Evolutionary conservation across 2,797 vertebrate species (phyloP).

Genomic region (Gadopsis marmoratus): DNA sequence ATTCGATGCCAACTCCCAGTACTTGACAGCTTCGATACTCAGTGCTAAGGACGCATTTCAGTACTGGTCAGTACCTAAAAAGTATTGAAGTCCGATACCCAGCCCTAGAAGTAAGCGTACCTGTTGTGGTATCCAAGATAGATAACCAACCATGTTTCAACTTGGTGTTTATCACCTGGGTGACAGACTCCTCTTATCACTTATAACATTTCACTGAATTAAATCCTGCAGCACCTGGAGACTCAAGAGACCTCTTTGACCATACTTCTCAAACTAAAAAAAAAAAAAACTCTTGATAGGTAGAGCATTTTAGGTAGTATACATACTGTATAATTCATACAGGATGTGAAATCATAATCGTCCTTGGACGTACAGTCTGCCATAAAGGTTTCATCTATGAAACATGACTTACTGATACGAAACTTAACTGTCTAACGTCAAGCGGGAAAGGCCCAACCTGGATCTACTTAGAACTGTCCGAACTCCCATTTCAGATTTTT

Average conservation of each 20-base stretch:
- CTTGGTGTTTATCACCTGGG: conserved; percentile 7
- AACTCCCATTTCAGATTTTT: background rate
- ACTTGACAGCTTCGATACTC: background rate
- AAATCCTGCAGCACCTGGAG: conserved; percentile 2
- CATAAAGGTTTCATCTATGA: background rate
- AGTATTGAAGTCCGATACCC: background rate
- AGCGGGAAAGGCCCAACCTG: background rate
- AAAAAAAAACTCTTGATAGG: background rate
- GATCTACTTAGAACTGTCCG: background rate
- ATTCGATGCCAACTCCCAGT: background rate
- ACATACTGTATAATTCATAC: background rate
- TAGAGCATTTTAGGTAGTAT: conserved; percentile 8
- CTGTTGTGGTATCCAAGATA: background rate
- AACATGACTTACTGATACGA: background rate
- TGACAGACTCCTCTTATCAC: background rate
- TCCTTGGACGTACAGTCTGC: background rate
- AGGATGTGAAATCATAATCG: background rate
- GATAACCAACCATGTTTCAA: background rate
- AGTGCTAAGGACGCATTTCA: background rate
- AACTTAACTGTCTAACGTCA: background rate
- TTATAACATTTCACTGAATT: conserved; percentile 13
- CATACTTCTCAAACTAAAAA: background rate
- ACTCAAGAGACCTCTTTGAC: conserved; percentile 1
- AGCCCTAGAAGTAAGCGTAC: conserved; percentile 11
- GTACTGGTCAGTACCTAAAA: conserved; percentile 10